These are phyloP conservation scores for Onthophagus sagittarius DNA, from an alignment of 2,888 invertebrate genomes.

Conservation along the genomic window DNA sequence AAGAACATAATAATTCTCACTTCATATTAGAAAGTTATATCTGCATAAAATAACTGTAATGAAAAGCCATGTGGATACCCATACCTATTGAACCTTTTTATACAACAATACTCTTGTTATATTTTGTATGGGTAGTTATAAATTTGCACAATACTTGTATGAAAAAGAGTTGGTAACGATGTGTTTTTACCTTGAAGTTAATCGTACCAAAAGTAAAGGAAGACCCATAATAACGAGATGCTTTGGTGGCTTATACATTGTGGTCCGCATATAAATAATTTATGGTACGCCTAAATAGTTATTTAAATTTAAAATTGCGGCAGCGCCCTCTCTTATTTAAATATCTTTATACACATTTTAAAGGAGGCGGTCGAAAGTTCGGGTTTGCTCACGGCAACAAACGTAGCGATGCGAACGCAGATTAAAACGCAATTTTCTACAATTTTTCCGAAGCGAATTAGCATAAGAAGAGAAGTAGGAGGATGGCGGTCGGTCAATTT, in stretches of 20 bases:
- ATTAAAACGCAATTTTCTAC: conserved; percentile 23
- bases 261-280: conserved; percentile 2
- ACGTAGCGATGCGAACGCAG: conserved; percentile 15
- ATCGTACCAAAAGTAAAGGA: neutral
- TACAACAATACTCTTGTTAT: too few species aligned
- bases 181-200: neutral
- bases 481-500: conserved; percentile 1
- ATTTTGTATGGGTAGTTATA: too few species aligned
- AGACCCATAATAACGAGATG: neutral
- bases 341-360: conserved; percentile 1
- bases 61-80: too few species aligned
- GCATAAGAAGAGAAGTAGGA: conserved; percentile 17
- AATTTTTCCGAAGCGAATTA: conserved; percentile 19
- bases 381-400: neutral
- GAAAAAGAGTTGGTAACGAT: too few species aligned
- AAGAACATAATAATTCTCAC: too few species aligned
- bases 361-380: neutral
- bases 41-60: too few species aligned
- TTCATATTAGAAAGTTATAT: too few species aligned
- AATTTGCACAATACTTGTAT: too few species aligned
- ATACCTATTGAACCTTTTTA: too few species aligned
- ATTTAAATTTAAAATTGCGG: conserved; percentile 13
- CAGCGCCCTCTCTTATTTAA: conserved; percentile 8
- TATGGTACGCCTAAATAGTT: conserved; percentile 7
- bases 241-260: neutral